Percentiles rank a stretch among this genome's conserved stretches.
Evolutionary conservation across 2,797 vertebrate species (phyloP).

Genomic region (Triplophysa yarkandensis): DNA sequence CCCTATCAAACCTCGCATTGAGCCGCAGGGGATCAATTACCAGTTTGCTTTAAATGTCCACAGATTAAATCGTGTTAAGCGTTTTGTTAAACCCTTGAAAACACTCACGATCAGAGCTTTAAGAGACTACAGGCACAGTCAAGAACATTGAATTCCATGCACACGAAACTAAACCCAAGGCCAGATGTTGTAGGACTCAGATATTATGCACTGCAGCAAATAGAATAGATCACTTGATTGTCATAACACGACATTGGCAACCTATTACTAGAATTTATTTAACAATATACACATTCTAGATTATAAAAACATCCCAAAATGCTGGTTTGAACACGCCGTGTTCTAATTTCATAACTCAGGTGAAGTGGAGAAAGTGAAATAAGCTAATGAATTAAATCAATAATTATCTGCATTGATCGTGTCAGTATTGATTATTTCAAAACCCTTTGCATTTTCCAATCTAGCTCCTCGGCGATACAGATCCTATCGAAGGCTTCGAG

Average conservation of each 20-base stretch:
- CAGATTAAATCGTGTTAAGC: constrained; percentile 11
- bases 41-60: constrained; percentile 15
- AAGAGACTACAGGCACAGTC: not conserved
- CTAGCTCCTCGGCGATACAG: constrained; percentile 58
- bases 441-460: constrained; percentile 59
- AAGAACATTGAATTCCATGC: too few relatives aligned
- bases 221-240: too few relatives aligned
- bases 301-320: not conserved
- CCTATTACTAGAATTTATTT: too few relatives aligned
- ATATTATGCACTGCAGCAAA: too few relatives aligned
- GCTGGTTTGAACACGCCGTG: not conserved
- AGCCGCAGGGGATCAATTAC: constrained; percentile 49
- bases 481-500: constrained; percentile 48
- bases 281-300: not conserved
- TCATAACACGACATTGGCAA: too few relatives aligned
- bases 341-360: constrained; percentile 22
- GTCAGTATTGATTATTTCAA: constrained; percentile 58
- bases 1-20: constrained; percentile 51
- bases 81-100: not conserved
- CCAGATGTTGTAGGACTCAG: too few relatives aligned
- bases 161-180: too few relatives aligned
- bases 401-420: constrained; percentile 52
- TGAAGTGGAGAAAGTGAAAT: constrained; percentile 28
- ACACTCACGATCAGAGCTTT: not conserved
- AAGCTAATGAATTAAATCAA: constrained; percentile 52